Evolutionary conservation across 2,888 invertebrate species (phyloP).

Genomic region (Oscheius onirici): DNA sequence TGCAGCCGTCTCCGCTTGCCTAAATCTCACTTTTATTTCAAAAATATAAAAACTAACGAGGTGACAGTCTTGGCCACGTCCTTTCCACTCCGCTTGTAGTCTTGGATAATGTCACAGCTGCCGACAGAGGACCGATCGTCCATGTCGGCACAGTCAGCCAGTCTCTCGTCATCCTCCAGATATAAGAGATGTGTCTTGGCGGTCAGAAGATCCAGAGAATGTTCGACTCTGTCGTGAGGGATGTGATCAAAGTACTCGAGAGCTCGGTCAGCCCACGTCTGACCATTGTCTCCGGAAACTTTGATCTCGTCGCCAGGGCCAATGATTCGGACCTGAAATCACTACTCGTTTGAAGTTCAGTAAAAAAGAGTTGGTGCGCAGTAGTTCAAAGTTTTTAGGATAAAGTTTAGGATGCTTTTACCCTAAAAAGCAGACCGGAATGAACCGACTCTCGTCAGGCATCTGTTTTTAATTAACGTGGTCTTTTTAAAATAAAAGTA

Average conservation of each 20-base stretch:
- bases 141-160: conserved; percentile 68
- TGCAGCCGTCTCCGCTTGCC: conserved; percentile 49
- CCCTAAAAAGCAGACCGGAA: too few species aligned
- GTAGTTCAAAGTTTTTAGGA: too few species aligned
- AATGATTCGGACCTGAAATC: conserved; percentile 59
- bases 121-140: conserved; percentile 67
- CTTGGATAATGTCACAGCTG: conserved; percentile 67
- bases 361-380: too few species aligned
- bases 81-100: conserved; percentile 63
- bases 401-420: too few species aligned
- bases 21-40: conserved; percentile 4
- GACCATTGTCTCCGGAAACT: conserved; percentile 43
- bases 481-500: too few species aligned
- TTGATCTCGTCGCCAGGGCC: conserved; percentile 48
- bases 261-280: conserved; percentile 51
- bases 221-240: conserved; percentile 60
- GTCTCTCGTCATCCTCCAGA: conserved; percentile 59
- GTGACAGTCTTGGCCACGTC: conserved; percentile 48
- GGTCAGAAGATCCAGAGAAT: conserved; percentile 56
- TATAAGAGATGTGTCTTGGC: conserved; percentile 67
- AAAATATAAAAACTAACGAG: conserved; percentile 3
- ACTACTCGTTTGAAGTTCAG: not conserved
- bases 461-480: too few species aligned
- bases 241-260: conserved; percentile 61
- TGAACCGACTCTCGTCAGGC: too few species aligned